Conservation (phyloP, 2,888 invertebrate species). For the Tetanocera ferruginea region DNA sequence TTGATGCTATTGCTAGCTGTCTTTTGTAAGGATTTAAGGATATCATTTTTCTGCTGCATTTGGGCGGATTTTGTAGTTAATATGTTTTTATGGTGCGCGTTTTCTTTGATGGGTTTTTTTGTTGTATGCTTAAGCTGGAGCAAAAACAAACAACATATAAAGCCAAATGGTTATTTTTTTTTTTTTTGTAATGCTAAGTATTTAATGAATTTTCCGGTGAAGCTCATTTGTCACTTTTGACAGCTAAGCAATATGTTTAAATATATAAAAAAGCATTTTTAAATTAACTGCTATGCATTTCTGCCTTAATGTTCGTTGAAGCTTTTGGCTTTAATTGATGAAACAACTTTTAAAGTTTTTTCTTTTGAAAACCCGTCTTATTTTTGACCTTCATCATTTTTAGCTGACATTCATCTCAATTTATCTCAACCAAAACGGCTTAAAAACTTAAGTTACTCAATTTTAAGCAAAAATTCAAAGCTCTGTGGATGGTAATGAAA, state of each 20-base stretch:
- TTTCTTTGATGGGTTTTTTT: background rate
- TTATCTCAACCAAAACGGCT: too few relatives aligned
- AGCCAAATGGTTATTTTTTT: background rate
- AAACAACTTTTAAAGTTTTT: background rate
- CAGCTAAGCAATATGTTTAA: background rate
- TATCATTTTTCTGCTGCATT: background rate
- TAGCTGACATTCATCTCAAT: background rate
- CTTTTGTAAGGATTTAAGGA: background rate
- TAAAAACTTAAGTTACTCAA: background rate
- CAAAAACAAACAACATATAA: background rate
- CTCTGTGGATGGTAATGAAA: background rate
- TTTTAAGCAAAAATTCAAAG: background rate
- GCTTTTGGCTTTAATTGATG: too few relatives aligned
- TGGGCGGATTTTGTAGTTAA: conserved; percentile 23
- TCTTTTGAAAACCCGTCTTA: background rate
- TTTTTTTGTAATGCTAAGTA: background rate
- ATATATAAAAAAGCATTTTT: too few relatives aligned
- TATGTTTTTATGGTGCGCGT: conserved; percentile 23
- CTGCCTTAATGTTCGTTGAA: too few relatives aligned
- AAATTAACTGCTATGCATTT: too few relatives aligned
- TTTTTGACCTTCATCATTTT: background rate
- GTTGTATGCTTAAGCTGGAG: background rate
- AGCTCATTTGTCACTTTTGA: conserved; percentile 10
- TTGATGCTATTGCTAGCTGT: background rate
- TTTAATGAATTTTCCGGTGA: background rate